Evolutionary conservation across 2,113 vertebrate species (phyloP), one percentile per base, ranked within the genome.

Genomic region (Mus musculus): DNA sequence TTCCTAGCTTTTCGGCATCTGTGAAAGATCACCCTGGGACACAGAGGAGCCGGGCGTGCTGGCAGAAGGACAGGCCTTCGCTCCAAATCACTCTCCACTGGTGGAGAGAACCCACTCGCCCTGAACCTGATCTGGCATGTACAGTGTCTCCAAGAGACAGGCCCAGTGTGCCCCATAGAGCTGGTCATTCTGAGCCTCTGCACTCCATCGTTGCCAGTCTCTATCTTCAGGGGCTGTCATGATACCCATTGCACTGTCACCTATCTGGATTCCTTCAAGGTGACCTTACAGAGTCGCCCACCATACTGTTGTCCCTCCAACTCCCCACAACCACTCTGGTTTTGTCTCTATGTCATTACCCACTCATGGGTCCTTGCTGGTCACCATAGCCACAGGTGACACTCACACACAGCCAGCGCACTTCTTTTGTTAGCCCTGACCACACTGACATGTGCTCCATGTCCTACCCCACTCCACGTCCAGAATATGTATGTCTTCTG

Each of bases 11-110:
- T 98, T 97, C 97, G 90, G 98, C 98, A 98, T 99, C 99, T 99
- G 99, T 49, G 98, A 99, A 99, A 98, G 98, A 99, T 99, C 99
- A 99, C 97, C 96, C 97, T 77, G 94, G 99, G 99, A 99, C 99
- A 99, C 97, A 97, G 98, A 95, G 95, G 97, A 98, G 97, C 97
- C 2, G 24, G 95, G 97, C 96, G 91, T 14, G 2, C 97, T 92
- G 73, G 96, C 96, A 90, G 96, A 94, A 95, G 69, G 97, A 96
- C 1, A 93, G 56, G 93, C 94, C 97, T 97, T 97, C 82, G 63
- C 75, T 90, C 95, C 11, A 78, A 97, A 96, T 96, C 1, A 82
- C 91, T 97, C 93, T 87, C 94, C 90, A 95, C 96, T 33, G 76
- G 82, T 84, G 42, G 81, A 95, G 94, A 94, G 73, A 88, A 91